Conservation (phyloP, 1,140 invertebrate genomes). For the Sweltsa coloradensis region DNA sequence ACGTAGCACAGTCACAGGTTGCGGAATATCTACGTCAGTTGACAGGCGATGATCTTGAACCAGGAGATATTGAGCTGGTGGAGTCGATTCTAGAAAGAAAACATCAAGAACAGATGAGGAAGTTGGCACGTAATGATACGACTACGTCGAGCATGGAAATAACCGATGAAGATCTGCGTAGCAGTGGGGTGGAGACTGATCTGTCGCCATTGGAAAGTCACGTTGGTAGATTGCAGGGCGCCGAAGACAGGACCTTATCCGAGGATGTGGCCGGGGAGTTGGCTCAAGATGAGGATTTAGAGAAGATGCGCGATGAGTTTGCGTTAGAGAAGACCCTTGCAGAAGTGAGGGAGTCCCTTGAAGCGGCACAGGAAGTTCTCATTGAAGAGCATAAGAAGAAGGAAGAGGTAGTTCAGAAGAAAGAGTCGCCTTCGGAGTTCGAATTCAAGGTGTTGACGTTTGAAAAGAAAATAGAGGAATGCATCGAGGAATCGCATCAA, state of each 20-base stretch:
- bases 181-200: slow-evolving; percentile 51
- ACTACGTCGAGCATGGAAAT: slow-evolving; percentile 49
- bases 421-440: slow-evolving; percentile 59
- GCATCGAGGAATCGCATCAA: slow-evolving; percentile 18
- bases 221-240: slow-evolving; percentile 32
- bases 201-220: slow-evolving; percentile 49
- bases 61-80: slow-evolving; percentile 31
- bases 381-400: slow-evolving; percentile 40
- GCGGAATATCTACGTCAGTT: slow-evolving; percentile 32
- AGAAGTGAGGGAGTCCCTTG: slow-evolving; percentile 46
- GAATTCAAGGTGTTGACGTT: slow-evolving; percentile 41
- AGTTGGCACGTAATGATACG: slow-evolving; percentile 34
- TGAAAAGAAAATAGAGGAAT: slow-evolving; percentile 24
- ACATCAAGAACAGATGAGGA: slow-evolving; percentile 30
- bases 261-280: slow-evolving; percentile 3
- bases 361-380: slow-evolving; percentile 47
- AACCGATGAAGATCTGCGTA: slow-evolving; percentile 50
- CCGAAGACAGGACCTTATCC: slow-evolving; percentile 24
- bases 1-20: slow-evolving; percentile 26
- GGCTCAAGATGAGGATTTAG: neutral
- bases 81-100: slow-evolving; percentile 35
- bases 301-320: neutral
- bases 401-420: slow-evolving; percentile 32
- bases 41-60: slow-evolving; percentile 31
- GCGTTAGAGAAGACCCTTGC: slow-evolving; percentile 11